phyloP scores from a whole-genome alignment of 1,140 invertebrate species.

The Trissolcus basalis region DNA sequence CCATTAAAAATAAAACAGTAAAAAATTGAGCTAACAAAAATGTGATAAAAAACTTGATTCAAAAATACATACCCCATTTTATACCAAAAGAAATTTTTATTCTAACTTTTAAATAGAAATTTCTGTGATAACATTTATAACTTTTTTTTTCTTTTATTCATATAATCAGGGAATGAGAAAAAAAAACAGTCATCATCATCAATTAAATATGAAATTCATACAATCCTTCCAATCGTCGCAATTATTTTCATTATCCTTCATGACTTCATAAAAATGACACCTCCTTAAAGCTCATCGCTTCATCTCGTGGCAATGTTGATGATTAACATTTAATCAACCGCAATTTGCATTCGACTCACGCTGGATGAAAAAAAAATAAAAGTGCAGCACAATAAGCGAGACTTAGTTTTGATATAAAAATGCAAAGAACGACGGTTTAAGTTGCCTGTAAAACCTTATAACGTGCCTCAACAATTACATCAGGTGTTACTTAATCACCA shows the following conservation, averaged over 20 bases:
- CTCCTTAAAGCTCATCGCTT: neutral
- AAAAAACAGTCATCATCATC: too few relatives aligned
- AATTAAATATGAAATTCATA: too few relatives aligned
- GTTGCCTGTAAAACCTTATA: constrained; percentile 47
- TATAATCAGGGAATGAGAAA: too few relatives aligned
- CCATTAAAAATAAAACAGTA: too few relatives aligned
- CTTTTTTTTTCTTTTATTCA: too few relatives aligned
- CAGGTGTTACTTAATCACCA: constrained; percentile 63
- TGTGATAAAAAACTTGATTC: too few relatives aligned
- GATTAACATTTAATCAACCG: neutral
- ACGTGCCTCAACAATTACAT: constrained; percentile 60
- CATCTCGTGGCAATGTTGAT: neutral
- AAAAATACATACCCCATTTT: too few relatives aligned
- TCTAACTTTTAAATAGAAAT: too few relatives aligned
- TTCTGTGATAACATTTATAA: too few relatives aligned
- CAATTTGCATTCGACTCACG: neutral
- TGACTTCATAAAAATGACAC: neutral
- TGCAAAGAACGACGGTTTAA: constrained; percentile 43
- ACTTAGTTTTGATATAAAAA: constrained; percentile 19
- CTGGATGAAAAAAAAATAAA: too few relatives aligned
- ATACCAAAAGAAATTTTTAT: too few relatives aligned
- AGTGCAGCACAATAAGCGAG: neutral
- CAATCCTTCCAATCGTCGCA: neutral
- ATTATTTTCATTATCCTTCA: neutral
- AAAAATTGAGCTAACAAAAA: too few relatives aligned